A percentile compares a stretch with the other conserved stretches of the same genome.
Conservation (phyloP, 2,113 vertebrate genomes). For the Regulus satrapa region DNA sequence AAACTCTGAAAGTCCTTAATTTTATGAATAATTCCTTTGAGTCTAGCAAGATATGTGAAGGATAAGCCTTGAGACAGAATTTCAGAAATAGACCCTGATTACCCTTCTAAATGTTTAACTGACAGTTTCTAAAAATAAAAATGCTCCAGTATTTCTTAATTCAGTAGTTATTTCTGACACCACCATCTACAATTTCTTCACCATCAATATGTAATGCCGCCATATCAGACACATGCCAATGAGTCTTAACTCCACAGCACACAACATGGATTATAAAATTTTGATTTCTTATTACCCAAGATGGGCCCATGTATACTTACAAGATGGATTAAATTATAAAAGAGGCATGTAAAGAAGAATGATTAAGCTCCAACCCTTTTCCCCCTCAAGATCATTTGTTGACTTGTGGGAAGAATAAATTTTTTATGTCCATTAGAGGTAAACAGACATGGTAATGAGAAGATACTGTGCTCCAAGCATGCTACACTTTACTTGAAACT, state of each 20-base stretch:
- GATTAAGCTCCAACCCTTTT: background rate
- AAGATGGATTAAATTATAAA: background rate
- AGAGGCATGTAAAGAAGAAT: background rate
- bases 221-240: background rate
- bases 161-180: background rate
- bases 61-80: background rate
- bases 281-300: background rate
- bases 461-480: background rate
- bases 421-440: background rate
- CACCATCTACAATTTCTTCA: background rate
- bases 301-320: background rate
- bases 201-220: background rate
- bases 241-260: background rate
- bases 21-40: background rate
- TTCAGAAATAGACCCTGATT: background rate
- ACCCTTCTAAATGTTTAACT: background rate
- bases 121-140: background rate
- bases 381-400: background rate
- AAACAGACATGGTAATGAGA: background rate
- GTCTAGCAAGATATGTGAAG: background rate
- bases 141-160: background rate
- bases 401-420: background rate
- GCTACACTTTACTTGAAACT: background rate
- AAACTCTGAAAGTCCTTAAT: background rate
- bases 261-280: background rate